These are phyloP conservation scores for Tethea ocularis DNA, from an alignment of 2,888 invertebrate species.

Conservation along the genomic window DNA sequence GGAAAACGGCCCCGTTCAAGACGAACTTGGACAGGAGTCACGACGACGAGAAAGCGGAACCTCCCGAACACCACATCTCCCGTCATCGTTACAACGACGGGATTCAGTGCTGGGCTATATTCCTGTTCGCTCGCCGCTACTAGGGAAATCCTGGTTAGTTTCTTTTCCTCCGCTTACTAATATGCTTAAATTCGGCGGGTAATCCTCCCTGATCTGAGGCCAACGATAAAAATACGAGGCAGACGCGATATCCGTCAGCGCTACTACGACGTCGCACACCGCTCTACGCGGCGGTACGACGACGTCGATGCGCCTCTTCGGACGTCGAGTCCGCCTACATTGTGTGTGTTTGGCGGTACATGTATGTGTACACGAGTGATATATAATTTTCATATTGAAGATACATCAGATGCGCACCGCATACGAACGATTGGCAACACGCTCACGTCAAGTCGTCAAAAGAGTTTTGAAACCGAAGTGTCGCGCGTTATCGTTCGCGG, in stretches of 20 bases:
- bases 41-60: slow-evolving; percentile 50
- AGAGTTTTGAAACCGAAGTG: too few species aligned
- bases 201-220: slow-evolving; percentile 51
- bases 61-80: slow-evolving; percentile 84
- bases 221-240: slow-evolving; percentile 43
- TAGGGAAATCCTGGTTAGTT: slow-evolving; percentile 72
- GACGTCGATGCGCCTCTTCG: slow-evolving; percentile 36
- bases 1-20: slow-evolving; percentile 79
- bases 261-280: slow-evolving; percentile 19
- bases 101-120: slow-evolving; percentile 44
- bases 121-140: slow-evolving; percentile 75
- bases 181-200: slow-evolving; percentile 85
- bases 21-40: slow-evolving; percentile 68
- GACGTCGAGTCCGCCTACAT: slow-evolving; percentile 40
- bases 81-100: slow-evolving; percentile 54
- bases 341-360: too few species aligned
- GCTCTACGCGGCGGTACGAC: slow-evolving; percentile 38
- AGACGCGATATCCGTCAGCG: slow-evolving; percentile 35
- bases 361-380: too few species aligned
- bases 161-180: slow-evolving; percentile 88
- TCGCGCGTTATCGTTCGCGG: too few species aligned
- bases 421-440: too few species aligned
- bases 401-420: too few species aligned
- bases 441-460: too few species aligned
- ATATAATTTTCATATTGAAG: too few species aligned